phyloP scores from a whole-genome alignment of 2,113 vertebrate species.

The Illadopsis cleaveri region DNA sequence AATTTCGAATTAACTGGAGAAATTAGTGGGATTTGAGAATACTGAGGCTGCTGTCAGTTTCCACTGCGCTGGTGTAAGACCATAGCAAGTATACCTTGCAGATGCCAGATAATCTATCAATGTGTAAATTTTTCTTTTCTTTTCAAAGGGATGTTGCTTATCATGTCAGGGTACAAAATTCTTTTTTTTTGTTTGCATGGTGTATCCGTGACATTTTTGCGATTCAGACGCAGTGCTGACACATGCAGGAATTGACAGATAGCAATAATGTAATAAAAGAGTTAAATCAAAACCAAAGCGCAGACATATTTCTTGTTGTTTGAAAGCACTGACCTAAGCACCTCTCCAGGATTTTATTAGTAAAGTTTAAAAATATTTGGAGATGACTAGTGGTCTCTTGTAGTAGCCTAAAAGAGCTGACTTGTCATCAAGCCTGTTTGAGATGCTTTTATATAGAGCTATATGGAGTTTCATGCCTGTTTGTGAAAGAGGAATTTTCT shows the following conservation, averaged over 20 bases:
- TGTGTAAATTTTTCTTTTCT: background rate
- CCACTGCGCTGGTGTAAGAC: background rate
- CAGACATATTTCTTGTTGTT: conserved; percentile 80
- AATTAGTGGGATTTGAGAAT: background rate
- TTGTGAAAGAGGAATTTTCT: conserved; percentile 74
- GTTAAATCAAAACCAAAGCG: conserved; percentile 74
- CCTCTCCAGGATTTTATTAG: conserved; percentile 77
- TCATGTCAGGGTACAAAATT: conserved; percentile 67
- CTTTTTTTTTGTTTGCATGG: conserved; percentile 71
- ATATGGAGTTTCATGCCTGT: conserved; percentile 60
- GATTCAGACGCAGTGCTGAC: conserved; percentile 81
- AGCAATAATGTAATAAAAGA: conserved; percentile 84
- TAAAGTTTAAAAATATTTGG: conserved; percentile 73
- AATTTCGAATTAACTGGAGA: background rate
- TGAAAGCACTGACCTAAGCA: conserved; percentile 87
- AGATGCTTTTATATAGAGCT: conserved; percentile 67
- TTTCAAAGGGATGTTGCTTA: conserved; percentile 25
- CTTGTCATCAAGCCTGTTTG: conserved; percentile 78
- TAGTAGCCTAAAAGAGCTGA: conserved; percentile 78
- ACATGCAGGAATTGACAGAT: conserved; percentile 78
- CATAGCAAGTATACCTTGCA: background rate
- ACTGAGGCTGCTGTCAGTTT: background rate
- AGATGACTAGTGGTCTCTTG: conserved; percentile 68
- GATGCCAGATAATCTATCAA: conserved; percentile 14
- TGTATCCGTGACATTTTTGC: conserved; percentile 76